These are phyloP conservation scores for Anoplolepis gracilipes DNA, from an alignment of 1,140 invertebrate genomes.

Conservation along the genomic window DNA sequence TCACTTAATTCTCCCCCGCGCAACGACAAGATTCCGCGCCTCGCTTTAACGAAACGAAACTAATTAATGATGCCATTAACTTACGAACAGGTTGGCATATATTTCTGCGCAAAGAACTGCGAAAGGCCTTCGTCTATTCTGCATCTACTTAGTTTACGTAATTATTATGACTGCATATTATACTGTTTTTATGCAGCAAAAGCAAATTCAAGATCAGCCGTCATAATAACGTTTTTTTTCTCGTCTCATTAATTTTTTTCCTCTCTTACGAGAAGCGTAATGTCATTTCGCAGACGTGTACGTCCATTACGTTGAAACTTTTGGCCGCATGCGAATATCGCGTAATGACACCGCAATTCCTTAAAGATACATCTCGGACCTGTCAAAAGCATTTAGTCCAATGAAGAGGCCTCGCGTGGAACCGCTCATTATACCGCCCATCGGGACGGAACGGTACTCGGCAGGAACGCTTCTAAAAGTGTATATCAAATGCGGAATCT, in stretches of 20 bases:
- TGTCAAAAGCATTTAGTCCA: constrained; percentile 25
- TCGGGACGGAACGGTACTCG: neutral
- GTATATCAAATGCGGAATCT: constrained; percentile 26
- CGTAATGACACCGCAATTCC: constrained; percentile 56
- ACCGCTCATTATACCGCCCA: constrained; percentile 51
- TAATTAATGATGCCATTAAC: constrained; percentile 85
- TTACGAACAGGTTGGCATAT: constrained; percentile 63
- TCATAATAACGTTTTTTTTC: neutral
- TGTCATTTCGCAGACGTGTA: neutral
- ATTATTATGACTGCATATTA: neutral
- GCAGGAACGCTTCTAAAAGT: neutral
- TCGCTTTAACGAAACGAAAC: constrained; percentile 83
- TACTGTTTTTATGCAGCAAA: neutral
- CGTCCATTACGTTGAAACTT: constrained; percentile 1
- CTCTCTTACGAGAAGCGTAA: neutral
- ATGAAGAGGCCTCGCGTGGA: constrained; percentile 28
- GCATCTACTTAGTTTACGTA: neutral
- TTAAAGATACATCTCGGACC: constrained; percentile 18
- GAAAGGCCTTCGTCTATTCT: constrained; percentile 22
- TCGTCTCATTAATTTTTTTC: constrained; percentile 1
- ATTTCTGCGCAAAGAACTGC: constrained; percentile 38
- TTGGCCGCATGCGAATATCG: constrained; percentile 38
- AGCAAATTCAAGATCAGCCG: neutral
- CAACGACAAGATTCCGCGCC: constrained; percentile 81
- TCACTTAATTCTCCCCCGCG: constrained; percentile 83